Percentiles rank a stretch among this genome's conserved stretches.
These are phyloP conservation scores for Thecophora atra DNA, from an alignment of 2,888 invertebrate species.

Conservation along the genomic window DNA sequence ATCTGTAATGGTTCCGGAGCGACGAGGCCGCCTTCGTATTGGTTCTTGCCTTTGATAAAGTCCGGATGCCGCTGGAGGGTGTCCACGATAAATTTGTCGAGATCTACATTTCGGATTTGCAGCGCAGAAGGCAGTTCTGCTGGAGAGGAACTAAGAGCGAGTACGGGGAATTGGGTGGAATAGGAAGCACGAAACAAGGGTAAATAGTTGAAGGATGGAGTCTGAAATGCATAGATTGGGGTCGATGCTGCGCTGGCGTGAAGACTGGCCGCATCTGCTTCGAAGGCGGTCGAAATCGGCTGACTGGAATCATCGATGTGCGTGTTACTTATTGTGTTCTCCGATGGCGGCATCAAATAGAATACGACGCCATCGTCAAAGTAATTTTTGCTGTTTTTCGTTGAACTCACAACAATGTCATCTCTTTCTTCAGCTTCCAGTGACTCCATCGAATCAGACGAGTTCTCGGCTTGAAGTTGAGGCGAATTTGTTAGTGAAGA, in stretches of 20 bases:
- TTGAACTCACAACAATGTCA: not conserved
- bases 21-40: constrained; percentile 52
- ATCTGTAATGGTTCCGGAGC: constrained; percentile 54
- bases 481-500: constrained; percentile 15
- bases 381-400: not conserved
- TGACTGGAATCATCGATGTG: no score
- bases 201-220: no score
- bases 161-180: constrained; percentile 41
- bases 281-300: no score
- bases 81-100: constrained; percentile 58
- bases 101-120: constrained; percentile 50
- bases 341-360: no score
- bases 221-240: no score
- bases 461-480: not conserved
- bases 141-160: constrained; percentile 45
- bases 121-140: constrained; percentile 44
- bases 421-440: not conserved
- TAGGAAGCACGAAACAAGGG: constrained; percentile 52
- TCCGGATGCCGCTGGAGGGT: constrained; percentile 58
- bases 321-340: no score
- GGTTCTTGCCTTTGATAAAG: constrained; percentile 51
- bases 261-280: no score
- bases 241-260: no score
- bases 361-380: no score
- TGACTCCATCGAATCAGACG: no score